Conservation (phyloP, 2,797 vertebrate genomes). For the Cryptoblepharus egeriae region DNA sequence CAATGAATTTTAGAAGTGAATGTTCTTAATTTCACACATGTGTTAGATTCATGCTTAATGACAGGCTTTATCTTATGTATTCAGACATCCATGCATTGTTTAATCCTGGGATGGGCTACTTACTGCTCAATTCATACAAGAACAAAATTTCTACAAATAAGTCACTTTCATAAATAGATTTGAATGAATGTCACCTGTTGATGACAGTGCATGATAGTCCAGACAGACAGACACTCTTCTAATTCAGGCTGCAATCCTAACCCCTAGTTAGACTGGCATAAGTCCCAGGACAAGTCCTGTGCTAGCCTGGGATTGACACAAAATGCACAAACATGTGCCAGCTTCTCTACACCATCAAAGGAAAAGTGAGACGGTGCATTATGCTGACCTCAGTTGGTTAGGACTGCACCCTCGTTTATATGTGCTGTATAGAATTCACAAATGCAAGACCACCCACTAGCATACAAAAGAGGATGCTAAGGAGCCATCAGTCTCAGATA, state of each 20-base stretch:
- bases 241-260: too few species aligned
- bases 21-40: constrained; percentile 6
- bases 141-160: not conserved
- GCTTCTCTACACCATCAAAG: too few species aligned
- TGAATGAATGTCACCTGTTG: not conserved
- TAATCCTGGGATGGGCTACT: not conserved
- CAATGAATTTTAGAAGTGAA: not conserved
- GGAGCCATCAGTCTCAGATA: too few species aligned
- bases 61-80: not conserved
- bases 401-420: too few species aligned
- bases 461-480: too few species aligned
- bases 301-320: too few species aligned
- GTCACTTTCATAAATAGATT: not conserved
- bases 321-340: too few species aligned
- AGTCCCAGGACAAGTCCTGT: too few species aligned
- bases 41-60: not conserved
- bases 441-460: not conserved
- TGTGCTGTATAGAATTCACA: not conserved
- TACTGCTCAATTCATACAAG: not conserved
- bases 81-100: not conserved
- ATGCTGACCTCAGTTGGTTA: too few species aligned
- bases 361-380: too few species aligned
- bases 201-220: not conserved
- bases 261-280: too few species aligned
- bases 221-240: too few species aligned